phyloP scores from a whole-genome alignment of 2,113 vertebrate species.

The Megaceryle torquata region DNA sequence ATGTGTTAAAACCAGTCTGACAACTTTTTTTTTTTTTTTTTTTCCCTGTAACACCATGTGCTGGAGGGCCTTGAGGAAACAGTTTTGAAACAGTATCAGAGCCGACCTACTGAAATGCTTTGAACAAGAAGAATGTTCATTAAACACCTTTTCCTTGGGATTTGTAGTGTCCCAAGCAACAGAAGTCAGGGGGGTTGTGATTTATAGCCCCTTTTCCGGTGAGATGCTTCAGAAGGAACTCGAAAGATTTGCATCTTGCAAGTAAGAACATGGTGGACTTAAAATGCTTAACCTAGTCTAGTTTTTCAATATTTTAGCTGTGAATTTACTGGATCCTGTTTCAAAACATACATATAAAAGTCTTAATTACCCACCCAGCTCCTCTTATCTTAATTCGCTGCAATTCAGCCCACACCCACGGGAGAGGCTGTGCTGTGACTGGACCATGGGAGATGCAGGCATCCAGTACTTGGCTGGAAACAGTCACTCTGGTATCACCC shows the following conservation, averaged over 20 bases:
- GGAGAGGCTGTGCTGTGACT: conserved; percentile 19
- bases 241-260: not conserved
- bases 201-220: not conserved
- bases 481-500: not conserved
- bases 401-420: conserved; percentile 25
- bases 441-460: not conserved
- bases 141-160: not conserved
- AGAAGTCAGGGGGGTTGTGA: not conserved
- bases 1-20: conserved; percentile 81
- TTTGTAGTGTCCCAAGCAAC: conserved; percentile 21
- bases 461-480: not conserved
- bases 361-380: conserved; percentile 38
- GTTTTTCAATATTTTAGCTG: not conserved
- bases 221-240: not conserved
- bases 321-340: conserved; percentile 19
- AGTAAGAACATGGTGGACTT: conserved; percentile 10
- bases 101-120: conserved; percentile 51
- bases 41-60: conserved; percentile 55
- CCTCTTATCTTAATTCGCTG: conserved; percentile 29
- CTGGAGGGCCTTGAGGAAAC: conserved; percentile 74
- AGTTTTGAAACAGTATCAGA: conserved; percentile 71
- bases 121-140: conserved; percentile 48
- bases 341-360: conserved; percentile 25
- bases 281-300: not conserved
- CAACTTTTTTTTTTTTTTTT: conserved; percentile 72